A percentile compares a stretch with the other conserved stretches of the same genome.
These are phyloP conservation scores for Drosophila mettleri DNA, from an alignment of 2,888 invertebrate species.

Conservation along the genomic window DNA sequence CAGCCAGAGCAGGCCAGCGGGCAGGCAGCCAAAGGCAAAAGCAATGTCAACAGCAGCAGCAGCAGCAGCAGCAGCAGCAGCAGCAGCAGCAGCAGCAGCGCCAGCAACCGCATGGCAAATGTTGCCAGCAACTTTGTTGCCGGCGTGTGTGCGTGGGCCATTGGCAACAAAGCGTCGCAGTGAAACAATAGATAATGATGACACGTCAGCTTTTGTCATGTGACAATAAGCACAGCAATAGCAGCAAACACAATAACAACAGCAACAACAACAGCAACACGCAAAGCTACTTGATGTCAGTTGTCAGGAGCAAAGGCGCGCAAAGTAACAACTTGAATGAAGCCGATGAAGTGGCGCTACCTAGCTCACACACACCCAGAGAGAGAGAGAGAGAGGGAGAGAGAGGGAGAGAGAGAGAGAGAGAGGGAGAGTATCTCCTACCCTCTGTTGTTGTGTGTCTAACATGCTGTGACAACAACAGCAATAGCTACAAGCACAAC, in stretches of 20 bases:
- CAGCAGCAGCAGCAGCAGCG: background rate
- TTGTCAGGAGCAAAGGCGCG: constrained; percentile 65
- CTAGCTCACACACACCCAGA: background rate
- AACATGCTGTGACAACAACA: constrained; percentile 45
- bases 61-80: background rate
- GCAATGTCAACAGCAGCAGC: constrained; percentile 44
- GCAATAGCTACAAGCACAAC: constrained; percentile 22
- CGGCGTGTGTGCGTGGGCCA: constrained; percentile 41
- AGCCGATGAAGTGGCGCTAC: constrained; percentile 29
- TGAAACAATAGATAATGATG: constrained; percentile 76
- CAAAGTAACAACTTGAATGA: constrained; percentile 67
- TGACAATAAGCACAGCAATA: constrained; percentile 61
- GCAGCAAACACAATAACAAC: constrained; percentile 36
- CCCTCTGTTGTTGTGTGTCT: constrained; percentile 11
- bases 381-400: background rate
- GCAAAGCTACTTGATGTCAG: constrained; percentile 71
- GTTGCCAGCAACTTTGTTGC: constrained; percentile 69
- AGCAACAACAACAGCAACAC: constrained; percentile 35
- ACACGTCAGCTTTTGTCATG: constrained; percentile 77
- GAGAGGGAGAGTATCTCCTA: background rate
- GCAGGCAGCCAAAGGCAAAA: constrained; percentile 40
- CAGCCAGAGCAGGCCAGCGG: constrained; percentile 25
- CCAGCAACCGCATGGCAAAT: constrained; percentile 37
- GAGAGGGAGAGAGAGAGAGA: background rate
- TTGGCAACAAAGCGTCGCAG: constrained; percentile 35